Base-by-base conservation (phyloP, 1,140 invertebrate genomes). In the Brachionus sp. region DNA sequence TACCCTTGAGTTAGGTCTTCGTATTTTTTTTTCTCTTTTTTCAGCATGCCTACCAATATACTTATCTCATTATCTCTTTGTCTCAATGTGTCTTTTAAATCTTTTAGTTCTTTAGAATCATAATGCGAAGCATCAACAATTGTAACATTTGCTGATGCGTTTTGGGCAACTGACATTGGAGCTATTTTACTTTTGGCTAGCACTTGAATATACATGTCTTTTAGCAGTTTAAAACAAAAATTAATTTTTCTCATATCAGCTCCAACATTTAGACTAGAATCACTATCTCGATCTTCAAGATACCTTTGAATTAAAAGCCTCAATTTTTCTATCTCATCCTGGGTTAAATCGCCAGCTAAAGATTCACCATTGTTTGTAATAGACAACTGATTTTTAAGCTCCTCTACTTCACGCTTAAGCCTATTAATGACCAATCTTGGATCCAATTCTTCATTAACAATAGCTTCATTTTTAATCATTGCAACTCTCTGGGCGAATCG, bases 401-500 rank as follows among this genome's bases (percentile, higher is more conserved):
- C 78, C 62, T 88, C 87, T 46, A 90, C 86, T 85, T 91, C 90
- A 53, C 84, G 82, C 83, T 89, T 90, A 23, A 92, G 86, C 77
- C 88, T 87, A 16, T 85, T 83, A 39, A 91, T 91, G 85, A 91
- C 86, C 29, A 90, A 84, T 83, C 90, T 88, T 2, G 91, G 90
- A 86, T 91, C 90, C 23, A 90, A 84, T 85, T 91, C 90, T 84
- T 91, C 90, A 87, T 92, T 92, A 12, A 90, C 85, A 16, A 88
- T 86, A 7, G 90, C 90, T 84, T 91, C 90, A 85, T 92, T 92
- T 84, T 88, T 91, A 37, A 93, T 91, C 84, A 92, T 86, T 13
- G 92, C 91, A 9, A 92, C 92, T 85, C 92, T 88, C 86, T 92
- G 92, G 4, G 92, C 90, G 89, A 93, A 93, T 85, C 91, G 89